Percentiles rank a stretch among this genome's conserved stretches.
Conservation (phyloP, 2,797 vertebrate genomes). For the Lerista edwardsae region DNA sequence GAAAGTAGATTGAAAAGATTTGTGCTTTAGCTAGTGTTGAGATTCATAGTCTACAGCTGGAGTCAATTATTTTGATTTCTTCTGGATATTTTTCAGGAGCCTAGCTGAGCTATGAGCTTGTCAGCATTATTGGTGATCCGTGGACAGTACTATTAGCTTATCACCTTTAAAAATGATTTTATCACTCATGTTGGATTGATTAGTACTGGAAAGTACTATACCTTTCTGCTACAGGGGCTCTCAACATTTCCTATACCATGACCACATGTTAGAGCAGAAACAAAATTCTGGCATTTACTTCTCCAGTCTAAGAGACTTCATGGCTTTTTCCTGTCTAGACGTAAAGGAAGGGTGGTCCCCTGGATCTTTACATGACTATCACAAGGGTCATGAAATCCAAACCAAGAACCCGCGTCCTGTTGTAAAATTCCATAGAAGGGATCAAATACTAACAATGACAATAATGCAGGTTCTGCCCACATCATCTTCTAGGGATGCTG, state of each 20-base stretch:
- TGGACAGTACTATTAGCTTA: constrained; percentile 48
- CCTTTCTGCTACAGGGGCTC: constrained; percentile 22
- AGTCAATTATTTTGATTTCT: constrained; percentile 62
- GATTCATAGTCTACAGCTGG: constrained; percentile 38
- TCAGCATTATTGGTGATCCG: constrained; percentile 40
- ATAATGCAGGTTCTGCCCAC: background rate
- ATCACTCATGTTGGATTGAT: constrained; percentile 43
- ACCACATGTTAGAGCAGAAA: constrained; percentile 39
- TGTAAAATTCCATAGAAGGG: constrained; percentile 41
- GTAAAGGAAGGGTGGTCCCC: constrained; percentile 50
- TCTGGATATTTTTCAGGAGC: constrained; percentile 60
- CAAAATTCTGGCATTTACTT: constrained; percentile 30
- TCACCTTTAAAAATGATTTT: constrained; percentile 41
- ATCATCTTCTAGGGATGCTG: background rate
- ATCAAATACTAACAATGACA: constrained; percentile 22
- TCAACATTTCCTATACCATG: constrained; percentile 51
- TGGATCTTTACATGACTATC: constrained; percentile 37
- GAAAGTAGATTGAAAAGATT: constrained; percentile 34
- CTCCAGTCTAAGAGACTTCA: constrained; percentile 35
- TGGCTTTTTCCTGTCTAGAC: constrained; percentile 53
- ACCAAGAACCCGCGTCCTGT: constrained; percentile 30
- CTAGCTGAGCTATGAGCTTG: constrained; percentile 44
- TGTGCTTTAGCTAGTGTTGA: constrained; percentile 30
- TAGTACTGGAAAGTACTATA: constrained; percentile 45
- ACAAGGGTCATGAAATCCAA: constrained; percentile 24